Conservation (phyloP, 2,113 vertebrate genomes). For the Plestiodon gilberti region DNA sequence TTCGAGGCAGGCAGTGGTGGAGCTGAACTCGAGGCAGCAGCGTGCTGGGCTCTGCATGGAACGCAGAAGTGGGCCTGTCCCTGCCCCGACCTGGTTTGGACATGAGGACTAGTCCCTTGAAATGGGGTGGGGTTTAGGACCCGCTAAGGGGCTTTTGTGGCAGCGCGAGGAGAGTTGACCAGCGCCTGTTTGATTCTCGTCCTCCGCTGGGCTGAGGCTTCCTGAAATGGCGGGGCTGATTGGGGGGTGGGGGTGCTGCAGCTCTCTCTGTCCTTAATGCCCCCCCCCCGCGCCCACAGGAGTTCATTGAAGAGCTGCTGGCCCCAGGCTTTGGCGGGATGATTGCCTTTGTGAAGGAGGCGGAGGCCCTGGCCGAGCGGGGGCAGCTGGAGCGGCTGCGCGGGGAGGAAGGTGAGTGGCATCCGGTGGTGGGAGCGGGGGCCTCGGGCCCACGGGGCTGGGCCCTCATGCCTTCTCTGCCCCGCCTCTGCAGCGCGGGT, state of each 20-base stretch:
- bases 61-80: neutral
- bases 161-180: too few relatives aligned
- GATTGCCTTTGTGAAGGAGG: slow-evolving; percentile 93
- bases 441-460: too few relatives aligned
- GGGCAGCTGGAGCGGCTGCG: slow-evolving; percentile 88
- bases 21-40: too few relatives aligned
- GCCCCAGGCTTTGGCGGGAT: slow-evolving; percentile 90
- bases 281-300: slow-evolving; percentile 66
- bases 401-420: slow-evolving; percentile 85
- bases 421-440: neutral
- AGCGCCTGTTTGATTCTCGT: too few relatives aligned
- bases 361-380: slow-evolving; percentile 87
- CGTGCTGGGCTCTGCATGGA: neutral
- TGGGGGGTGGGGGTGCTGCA: fast-evolving
- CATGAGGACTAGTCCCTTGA: neutral
- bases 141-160: neutral
- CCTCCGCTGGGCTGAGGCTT: too few relatives aligned
- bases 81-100: neutral
- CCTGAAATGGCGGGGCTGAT: neutral
- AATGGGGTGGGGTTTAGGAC: too few relatives aligned
- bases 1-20: too few relatives aligned
- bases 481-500: slow-evolving; percentile 77
- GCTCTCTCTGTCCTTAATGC: neutral
- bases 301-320: slow-evolving; percentile 92
- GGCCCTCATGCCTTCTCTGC: too few relatives aligned